Conservation (phyloP, 2,888 invertebrate species). For the Oxyteleia sp. region DNA sequence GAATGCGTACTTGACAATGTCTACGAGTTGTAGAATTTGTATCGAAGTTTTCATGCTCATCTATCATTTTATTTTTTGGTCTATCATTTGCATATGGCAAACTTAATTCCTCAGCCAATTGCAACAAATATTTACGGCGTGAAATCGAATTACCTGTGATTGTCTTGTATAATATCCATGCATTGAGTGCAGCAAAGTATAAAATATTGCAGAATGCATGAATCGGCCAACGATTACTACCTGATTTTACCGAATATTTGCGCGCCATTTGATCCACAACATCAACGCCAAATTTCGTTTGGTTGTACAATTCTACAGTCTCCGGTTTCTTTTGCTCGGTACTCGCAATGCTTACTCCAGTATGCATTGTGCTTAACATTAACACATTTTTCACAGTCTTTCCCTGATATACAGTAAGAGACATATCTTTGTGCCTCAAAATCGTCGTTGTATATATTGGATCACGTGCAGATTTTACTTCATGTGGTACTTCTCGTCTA, state of each 20-base stretch:
- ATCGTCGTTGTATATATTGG: constrained; percentile 6
- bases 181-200: constrained; percentile 35
- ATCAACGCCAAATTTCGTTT: constrained; percentile 45
- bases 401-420: constrained; percentile 38
- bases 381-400: constrained; percentile 23
- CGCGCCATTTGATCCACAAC: constrained; percentile 42
- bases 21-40: too few species aligned
- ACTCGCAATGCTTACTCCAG: neutral
- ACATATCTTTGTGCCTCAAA: constrained; percentile 2
- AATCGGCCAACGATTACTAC: constrained; percentile 17
- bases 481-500: constrained; percentile 4
- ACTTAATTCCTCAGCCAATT: constrained; percentile 19
- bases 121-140: neutral
- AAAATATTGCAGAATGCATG: constrained; percentile 35
- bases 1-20: too few species aligned
- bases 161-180: constrained; percentile 12
- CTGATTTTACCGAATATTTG: constrained; percentile 32
- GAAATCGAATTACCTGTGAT: constrained; percentile 10
- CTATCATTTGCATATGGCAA: constrained; percentile 15
- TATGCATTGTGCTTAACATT: constrained; percentile 38
- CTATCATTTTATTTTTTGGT: too few species aligned
- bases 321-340: constrained; percentile 40
- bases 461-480: neutral
- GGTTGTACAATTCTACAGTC: constrained; percentile 33
- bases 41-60: too few species aligned